Percentiles rank a stretch among this genome's conserved stretches.
phyloP scores from a whole-genome alignment of 2,113 vertebrate species.

The Microcebus tavaratra region DNA sequence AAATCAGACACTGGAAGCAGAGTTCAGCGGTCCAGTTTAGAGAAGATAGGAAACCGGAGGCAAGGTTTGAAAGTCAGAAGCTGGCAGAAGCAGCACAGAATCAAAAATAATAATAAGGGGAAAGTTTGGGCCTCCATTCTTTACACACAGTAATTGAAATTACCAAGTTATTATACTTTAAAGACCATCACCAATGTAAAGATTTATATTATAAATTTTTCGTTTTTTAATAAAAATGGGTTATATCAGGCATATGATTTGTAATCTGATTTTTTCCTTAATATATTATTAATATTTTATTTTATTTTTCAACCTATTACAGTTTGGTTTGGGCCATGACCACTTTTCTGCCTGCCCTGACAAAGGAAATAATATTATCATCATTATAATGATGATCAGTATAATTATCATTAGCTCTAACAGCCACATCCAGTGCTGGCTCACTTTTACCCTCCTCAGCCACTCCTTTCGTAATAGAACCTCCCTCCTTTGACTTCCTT shows the following conservation, averaged over 20 bases:
- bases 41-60: background rate
- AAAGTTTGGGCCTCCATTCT: background rate
- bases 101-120: background rate
- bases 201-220: background rate
- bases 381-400: too few relatives aligned
- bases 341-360: background rate
- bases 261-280: background rate
- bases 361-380: background rate
- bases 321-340: background rate
- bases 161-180: background rate
- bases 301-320: background rate
- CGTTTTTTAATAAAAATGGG: background rate
- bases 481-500: background rate
- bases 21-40: background rate
- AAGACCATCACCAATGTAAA: background rate
- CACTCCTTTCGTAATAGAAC: background rate
- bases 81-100: background rate
- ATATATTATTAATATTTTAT: background rate
- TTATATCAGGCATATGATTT: background rate
- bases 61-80: background rate
- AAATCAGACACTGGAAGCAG: constrained; percentile 29
- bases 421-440: background rate
- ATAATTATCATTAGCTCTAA: background rate
- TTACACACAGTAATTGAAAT: background rate
- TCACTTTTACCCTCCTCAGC: background rate